Conservation (phyloP, 1,140 invertebrate species). For the Caenorhabditis elegans region WBcel235 BX284605.5:3579001-3579500, state of each 20-base stretch:
- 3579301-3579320: not conserved
- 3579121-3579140: too few species aligned
- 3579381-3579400: slow-evolving; percentile 15
- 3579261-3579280: too few species aligned
- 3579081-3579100: not conserved
- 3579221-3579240: not conserved
- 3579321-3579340: not conserved
- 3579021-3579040: too few species aligned
- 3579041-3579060: not conserved
- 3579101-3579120: too few species aligned
- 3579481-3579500: not conserved
- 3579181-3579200: not conserved
- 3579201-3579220: not conserved
- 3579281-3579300: too few species aligned
- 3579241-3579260: too few species aligned
- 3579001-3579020: not conserved
- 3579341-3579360: not conserved
- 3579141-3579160: too few species aligned
- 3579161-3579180: not conserved
- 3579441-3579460: too few species aligned
- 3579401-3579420: not conserved
- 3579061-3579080: not conserved
- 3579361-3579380: not conserved
- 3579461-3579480: not conserved
- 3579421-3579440: not conserved